These are phyloP conservation scores for Glyptemys insculpta DNA, from an alignment of 2,797 vertebrate species.

Conservation along the genomic window DNA sequence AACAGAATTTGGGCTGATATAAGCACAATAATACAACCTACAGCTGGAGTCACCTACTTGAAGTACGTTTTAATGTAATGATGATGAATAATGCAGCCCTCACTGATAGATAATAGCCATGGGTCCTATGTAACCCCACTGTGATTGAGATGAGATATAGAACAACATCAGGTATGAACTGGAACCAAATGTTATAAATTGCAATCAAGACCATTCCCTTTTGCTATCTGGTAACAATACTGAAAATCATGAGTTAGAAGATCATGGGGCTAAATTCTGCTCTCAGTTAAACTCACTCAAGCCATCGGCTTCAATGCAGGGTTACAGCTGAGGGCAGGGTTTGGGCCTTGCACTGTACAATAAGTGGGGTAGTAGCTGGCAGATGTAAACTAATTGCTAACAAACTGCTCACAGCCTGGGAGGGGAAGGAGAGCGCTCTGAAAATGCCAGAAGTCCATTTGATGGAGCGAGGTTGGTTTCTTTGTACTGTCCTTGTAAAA, in stretches of 20 bases:
- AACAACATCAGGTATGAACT: too few species aligned
- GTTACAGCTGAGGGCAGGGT: neutral
- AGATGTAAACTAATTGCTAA: slow-evolving; percentile 55
- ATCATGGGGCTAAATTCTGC: neutral
- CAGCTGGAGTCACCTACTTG: neutral
- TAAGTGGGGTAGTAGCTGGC: slow-evolving; percentile 41
- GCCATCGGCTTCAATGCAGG: neutral
- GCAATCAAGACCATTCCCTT: too few species aligned
- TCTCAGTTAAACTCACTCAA: neutral
- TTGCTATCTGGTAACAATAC: neutral
- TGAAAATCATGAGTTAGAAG: neutral
- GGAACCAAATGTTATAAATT: too few species aligned
- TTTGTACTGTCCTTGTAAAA: neutral
- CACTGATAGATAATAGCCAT: neutral
- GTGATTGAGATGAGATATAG: too few species aligned
- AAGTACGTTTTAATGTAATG: neutral
- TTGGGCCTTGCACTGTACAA: slow-evolving; percentile 3
- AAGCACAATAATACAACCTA: neutral
- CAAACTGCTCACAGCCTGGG: slow-evolving; percentile 22
- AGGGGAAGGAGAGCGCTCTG: slow-evolving; percentile 20
- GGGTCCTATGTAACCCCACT: too few species aligned
- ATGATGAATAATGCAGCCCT: neutral
- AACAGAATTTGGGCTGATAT: neutral
- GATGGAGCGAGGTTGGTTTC: slow-evolving; percentile 23
- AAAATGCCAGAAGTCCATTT: slow-evolving; percentile 20